phyloP scores from a whole-genome alignment of 2,113 vertebrate species.

The Parotia lawesii region DNA sequence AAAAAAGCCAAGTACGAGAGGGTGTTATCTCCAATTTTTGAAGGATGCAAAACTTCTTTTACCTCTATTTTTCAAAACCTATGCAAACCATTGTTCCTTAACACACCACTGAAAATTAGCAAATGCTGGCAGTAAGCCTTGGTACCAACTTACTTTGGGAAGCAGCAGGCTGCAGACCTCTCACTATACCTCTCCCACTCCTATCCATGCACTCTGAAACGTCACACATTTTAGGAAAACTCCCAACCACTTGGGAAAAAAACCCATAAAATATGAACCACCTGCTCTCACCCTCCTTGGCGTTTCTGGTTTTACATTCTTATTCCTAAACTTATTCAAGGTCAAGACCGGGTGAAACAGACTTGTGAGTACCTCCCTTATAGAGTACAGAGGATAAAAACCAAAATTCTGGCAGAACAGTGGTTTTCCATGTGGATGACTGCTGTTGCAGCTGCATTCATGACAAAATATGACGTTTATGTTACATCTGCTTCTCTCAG shows the following conservation, averaged over 20 bases:
- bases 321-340: neutral
- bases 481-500: neutral
- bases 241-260: neutral
- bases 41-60: neutral
- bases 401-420: neutral
- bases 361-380: rapidly evolving
- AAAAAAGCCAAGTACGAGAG: neutral
- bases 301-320: neutral
- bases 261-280: neutral
- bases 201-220: neutral
- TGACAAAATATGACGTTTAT: neutral
- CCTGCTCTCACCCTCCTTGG: neutral
- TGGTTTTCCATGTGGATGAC: neutral
- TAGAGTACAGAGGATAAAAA: rapidly evolving
- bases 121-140: neutral
- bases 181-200: neutral
- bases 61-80: neutral
- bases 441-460: neutral
- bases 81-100: neutral
- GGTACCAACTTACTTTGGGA: neutral
- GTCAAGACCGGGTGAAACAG: neutral
- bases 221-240: neutral
- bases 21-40: neutral
- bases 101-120: neutral
- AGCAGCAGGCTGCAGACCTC: neutral